phyloP scores from a whole-genome alignment of 2,797 vertebrate genomes.

The Prunella strophiata region DNA sequence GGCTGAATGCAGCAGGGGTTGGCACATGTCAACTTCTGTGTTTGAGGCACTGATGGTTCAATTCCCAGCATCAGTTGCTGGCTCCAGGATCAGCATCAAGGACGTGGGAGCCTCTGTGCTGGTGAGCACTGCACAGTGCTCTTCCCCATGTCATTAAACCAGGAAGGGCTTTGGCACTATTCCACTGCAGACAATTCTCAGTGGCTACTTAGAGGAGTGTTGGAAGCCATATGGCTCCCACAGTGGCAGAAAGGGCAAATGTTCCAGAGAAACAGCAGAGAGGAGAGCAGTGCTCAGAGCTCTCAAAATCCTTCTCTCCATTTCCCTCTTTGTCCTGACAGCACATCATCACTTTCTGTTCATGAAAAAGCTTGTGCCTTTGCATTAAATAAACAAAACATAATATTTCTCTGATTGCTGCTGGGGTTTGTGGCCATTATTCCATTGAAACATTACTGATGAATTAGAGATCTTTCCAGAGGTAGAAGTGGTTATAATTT shows the following conservation, averaged over 20 bases:
- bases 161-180: slow-evolving; percentile 40
- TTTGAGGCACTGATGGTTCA: slow-evolving; percentile 61
- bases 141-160: slow-evolving; percentile 54
- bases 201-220: slow-evolving; percentile 58
- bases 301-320: not conserved
- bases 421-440: not conserved
- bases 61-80: slow-evolving; percentile 60
- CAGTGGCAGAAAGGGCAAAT: slow-evolving; percentile 60
- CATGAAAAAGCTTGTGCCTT: not conserved
- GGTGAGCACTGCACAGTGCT: slow-evolving; percentile 51
- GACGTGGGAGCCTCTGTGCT: slow-evolving; percentile 60
- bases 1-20: slow-evolving; percentile 54
- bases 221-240: slow-evolving; percentile 70
- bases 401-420: not conserved
- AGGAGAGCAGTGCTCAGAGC: not conserved
- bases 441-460: not conserved
- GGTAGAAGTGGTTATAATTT: not conserved
- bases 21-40: slow-evolving; percentile 45
- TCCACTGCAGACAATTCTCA: slow-evolving; percentile 67
- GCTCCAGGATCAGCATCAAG: slow-evolving; percentile 64
- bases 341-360: not conserved
- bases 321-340: not conserved
- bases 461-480: not conserved
- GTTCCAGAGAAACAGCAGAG: slow-evolving; percentile 42
- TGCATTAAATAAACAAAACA: not conserved